Evolutionary conservation across 2,888 invertebrate species (phyloP).

Genomic region (Paralinhomoeus sp.): DNA sequence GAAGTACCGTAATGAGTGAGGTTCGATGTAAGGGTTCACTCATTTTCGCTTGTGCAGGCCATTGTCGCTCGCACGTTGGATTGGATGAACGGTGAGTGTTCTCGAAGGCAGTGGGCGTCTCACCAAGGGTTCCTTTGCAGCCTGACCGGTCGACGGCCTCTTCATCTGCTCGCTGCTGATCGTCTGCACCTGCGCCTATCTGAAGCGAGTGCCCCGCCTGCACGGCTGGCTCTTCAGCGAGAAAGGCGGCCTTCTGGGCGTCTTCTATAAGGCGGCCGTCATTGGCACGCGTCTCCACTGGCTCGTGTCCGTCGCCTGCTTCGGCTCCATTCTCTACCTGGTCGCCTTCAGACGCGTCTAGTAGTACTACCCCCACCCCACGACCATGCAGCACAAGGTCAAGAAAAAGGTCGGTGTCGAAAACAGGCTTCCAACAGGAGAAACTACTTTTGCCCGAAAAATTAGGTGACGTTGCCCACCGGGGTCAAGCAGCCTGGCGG

Average conservation of each 20-base stretch:
- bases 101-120: no score
- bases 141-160: constrained; percentile 29
- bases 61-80: background rate
- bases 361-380: no score
- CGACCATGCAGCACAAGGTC: constrained; percentile 14
- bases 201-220: constrained; percentile 28
- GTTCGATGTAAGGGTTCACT: constrained; percentile 3
- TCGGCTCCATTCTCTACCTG: constrained; percentile 26
- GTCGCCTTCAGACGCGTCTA: constrained; percentile 20
- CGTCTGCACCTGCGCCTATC: constrained; percentile 31
- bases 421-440: no score
- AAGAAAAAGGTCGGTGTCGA: constrained; percentile 10
- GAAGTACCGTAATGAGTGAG: constrained; percentile 6
- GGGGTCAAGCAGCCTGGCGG: constrained; percentile 6
- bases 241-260: constrained; percentile 30
- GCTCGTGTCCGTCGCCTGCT: constrained; percentile 25
- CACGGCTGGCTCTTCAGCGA: constrained; percentile 30
- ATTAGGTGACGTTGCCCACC: constrained; percentile 12
- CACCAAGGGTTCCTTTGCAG: constrained; percentile 5
- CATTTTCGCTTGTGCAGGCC: constrained; percentile 5
- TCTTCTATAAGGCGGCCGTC: constrained; percentile 31
- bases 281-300: constrained; percentile 29
- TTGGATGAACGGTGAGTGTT: constrained; percentile 7
- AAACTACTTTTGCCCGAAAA: no score
- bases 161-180: constrained; percentile 28